phyloP scores from a whole-genome alignment of 2,113 vertebrate species.

The Craseonycteris thonglongyai region DNA sequence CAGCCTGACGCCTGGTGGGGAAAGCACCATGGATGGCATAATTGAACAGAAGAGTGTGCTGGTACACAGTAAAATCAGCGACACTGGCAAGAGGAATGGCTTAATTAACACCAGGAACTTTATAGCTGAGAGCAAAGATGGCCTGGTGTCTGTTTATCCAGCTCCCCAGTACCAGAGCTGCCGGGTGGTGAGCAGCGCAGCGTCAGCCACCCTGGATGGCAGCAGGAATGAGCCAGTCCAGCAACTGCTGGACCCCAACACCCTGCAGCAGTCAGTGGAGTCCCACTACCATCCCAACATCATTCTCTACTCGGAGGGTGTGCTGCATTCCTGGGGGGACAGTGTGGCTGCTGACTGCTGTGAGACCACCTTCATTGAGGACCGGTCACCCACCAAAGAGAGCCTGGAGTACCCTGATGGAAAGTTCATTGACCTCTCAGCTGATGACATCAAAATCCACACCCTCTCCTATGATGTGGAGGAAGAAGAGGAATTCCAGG shows the following conservation, averaged over 20 bases:
- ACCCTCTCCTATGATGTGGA: slow-evolving; percentile 92
- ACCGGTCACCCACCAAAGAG: slow-evolving; percentile 83
- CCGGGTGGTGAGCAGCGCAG: slow-evolving; percentile 65
- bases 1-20: neutral
- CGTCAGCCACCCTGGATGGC: slow-evolving; percentile 64
- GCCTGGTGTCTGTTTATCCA: slow-evolving; percentile 85
- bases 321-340: slow-evolving; percentile 87
- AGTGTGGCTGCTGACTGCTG: slow-evolving; percentile 85
- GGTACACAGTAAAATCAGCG: slow-evolving; percentile 72
- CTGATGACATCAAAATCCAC: slow-evolving; percentile 89
- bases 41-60: slow-evolving; percentile 76
- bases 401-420: slow-evolving; percentile 83
- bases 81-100: slow-evolving; percentile 84
- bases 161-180: slow-evolving; percentile 87
- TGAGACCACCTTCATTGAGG: slow-evolving; percentile 95
- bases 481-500: slow-evolving; percentile 92
- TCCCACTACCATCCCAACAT: slow-evolving; percentile 85
- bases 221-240: slow-evolving; percentile 76
- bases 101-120: slow-evolving; percentile 89
- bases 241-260: slow-evolving; percentile 89
- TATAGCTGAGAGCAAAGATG: slow-evolving; percentile 83
- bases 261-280: slow-evolving; percentile 84
- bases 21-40: slow-evolving; percentile 77
- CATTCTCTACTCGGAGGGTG: slow-evolving; percentile 87
- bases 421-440: slow-evolving; percentile 87